Evolutionary conservation across 2,888 invertebrate species (phyloP), one percentile per base, ranked within the genome.

Genomic region (Dasysyrphus tricinctus): DNA sequence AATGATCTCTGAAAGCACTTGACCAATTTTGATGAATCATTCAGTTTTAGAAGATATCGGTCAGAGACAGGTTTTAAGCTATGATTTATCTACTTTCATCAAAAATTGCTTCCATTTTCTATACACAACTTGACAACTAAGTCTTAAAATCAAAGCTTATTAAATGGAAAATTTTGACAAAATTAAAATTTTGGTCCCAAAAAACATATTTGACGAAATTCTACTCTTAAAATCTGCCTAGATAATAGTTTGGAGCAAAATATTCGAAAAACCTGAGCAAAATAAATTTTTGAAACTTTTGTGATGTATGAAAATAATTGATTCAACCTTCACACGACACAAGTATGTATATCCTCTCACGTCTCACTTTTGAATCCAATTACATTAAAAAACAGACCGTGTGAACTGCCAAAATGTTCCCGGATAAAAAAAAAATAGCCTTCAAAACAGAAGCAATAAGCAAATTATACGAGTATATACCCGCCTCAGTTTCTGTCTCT

Each of bases 401-500:
- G 67, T 42, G 61, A 69, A 63, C 59, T 29, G 69, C 69, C 69
- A 69, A 69, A 69, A 69, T 69, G 39, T 49, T 32, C 69, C 29
- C n/a, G 19, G 9, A 47, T 34, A 39, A 34, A 42, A 65, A 65
- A 65, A 65, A 73, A 80, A 65, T 16, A 54, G 7, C 44, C 32
- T 51, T 24, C 75, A 83, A n/a, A 67, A 65, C 69, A 47, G 51
- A 29, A 69, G 72, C 65, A 74, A 49, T 74, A 78, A 81, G 69
- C 42, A 70, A 81, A 86, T 81, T 82, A 82, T 81, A 82, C 77
- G 14, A 61, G 24, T 14, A n/a, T 57, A 19, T 56, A 49, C 34
- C 59, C 69, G 24, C 59, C 74, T 32, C n/a, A n/a, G n/a, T n/a
- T n/a, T n/a, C 47, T 37, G 39, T 57, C 54, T 67, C 57, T 69